A percentile compares a stretch with the other conserved stretches of the same genome.
Conservation (phyloP, 2,888 invertebrate genomes). For the Apotomis betuletana region DNA sequence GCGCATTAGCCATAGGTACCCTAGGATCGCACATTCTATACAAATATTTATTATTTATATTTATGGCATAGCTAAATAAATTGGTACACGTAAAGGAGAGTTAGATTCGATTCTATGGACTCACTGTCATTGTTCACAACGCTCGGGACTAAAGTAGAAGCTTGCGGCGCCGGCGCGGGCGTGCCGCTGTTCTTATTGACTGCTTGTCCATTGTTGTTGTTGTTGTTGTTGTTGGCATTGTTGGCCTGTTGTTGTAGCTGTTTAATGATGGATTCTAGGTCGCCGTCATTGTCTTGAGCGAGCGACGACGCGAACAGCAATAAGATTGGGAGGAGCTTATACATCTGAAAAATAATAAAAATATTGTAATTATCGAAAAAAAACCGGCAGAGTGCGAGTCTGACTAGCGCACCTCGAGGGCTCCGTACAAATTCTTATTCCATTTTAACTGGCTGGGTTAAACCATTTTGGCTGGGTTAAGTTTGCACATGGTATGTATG, state of each 20-base stretch:
- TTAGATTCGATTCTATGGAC: neutral
- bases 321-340: conserved; percentile 49
- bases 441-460: no score
- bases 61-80: no score
- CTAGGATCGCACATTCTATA: no score
- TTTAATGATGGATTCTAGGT: conserved; percentile 64
- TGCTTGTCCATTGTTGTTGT: conserved; percentile 1
- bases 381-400: no score
- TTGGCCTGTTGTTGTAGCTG: conserved; percentile 56
- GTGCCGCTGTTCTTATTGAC: conserved; percentile 19
- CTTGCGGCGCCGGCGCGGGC: conserved; percentile 4
- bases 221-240: conserved; percentile 24
- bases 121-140: conserved; percentile 40
- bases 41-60: no score
- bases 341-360: conserved; percentile 54
- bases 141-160: conserved; percentile 50
- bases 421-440: no score
- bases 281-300: conserved; percentile 55
- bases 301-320: conserved; percentile 50
- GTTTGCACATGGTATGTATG: no score
- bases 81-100: no score
- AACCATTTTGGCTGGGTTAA: no score
- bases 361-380: neutral
- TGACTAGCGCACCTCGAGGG: no score
- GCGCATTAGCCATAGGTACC: no score